Conservation (phyloP, 2,888 invertebrate species). For the Sphinx pinastri region DNA sequence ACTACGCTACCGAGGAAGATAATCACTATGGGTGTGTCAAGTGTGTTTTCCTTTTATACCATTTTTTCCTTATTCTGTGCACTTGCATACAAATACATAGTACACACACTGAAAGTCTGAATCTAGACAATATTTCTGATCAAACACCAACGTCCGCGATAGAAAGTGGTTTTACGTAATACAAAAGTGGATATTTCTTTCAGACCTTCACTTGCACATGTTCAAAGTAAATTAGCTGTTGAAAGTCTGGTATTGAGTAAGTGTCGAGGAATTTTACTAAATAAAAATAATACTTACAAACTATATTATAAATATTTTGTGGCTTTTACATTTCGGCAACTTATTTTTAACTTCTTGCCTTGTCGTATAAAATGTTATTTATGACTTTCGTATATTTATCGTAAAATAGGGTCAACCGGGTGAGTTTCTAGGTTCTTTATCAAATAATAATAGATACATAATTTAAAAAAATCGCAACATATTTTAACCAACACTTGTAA, state of each 20-base stretch:
- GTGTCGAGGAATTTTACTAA: neutral
- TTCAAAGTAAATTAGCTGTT: slow-evolving; percentile 10
- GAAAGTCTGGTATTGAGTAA: slow-evolving; percentile 1
- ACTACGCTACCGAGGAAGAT: too few species aligned
- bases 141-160: neutral
- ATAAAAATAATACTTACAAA: neutral
- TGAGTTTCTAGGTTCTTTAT: too few species aligned
- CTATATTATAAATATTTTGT: too few species aligned
- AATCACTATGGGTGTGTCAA: neutral
- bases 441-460: too few species aligned
- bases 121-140: neutral
- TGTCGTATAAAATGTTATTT: too few species aligned
- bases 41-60: neutral
- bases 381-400: too few species aligned
- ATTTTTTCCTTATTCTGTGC: neutral
- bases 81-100: neutral
- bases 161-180: slow-evolving; percentile 15
- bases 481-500: neutral
- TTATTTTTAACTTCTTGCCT: neutral
- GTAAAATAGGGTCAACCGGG: too few species aligned
- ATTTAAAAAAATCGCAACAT: too few species aligned
- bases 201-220: slow-evolving; percentile 1
- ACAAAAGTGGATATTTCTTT: neutral
- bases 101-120: neutral
- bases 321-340: neutral